Evolutionary conservation across 2,888 invertebrate species (phyloP).

Genomic region (Therioaphis trifolii): DNA sequence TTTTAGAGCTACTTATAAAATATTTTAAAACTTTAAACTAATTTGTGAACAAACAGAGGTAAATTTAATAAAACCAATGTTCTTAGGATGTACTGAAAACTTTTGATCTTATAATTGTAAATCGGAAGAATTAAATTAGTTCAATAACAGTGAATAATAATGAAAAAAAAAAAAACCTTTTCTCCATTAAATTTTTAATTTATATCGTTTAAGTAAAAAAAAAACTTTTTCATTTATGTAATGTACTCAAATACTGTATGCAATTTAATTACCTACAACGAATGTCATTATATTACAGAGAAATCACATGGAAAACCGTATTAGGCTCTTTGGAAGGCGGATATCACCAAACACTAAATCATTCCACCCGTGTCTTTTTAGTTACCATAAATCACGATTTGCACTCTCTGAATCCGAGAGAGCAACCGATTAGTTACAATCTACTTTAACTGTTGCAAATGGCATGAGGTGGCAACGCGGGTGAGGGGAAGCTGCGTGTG

Average conservation of each 20-base stretch:
- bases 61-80: no score
- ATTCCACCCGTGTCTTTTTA: slow-evolving; percentile 16
- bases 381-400: slow-evolving; percentile 43
- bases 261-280: background rate
- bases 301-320: slow-evolving; percentile 3
- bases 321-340: background rate
- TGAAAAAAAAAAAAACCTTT: no score
- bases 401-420: slow-evolving; percentile 12
- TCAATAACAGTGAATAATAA: no score
- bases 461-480: background rate
- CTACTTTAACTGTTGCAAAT: background rate
- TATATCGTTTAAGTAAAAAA: no score
- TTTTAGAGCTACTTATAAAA: no score
- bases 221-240: no score
- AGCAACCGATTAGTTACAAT: slow-evolving; percentile 37
- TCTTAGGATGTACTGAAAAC: no score
- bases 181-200: no score
- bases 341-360: slow-evolving; percentile 43
- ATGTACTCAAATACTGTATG: background rate
- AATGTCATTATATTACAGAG: background rate
- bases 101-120: no score
- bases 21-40: no score
- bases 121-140: no score
- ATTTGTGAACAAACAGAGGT: no score
- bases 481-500: background rate